phyloP scores from a whole-genome alignment of 1,140 invertebrate genomes.

The Halesus radiatus region DNA sequence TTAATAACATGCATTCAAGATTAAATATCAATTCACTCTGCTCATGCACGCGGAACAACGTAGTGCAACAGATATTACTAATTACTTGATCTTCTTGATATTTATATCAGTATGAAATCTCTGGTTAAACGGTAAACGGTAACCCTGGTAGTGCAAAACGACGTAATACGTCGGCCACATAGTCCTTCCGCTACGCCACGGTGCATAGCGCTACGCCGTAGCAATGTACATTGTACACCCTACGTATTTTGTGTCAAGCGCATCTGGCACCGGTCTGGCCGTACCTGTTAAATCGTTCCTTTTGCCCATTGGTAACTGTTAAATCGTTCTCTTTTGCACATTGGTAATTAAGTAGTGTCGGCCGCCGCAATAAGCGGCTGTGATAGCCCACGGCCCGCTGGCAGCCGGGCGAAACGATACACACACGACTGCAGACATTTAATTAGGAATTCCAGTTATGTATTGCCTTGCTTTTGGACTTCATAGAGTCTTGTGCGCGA shows the following conservation, averaged over 20 bases:
- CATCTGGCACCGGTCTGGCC: constrained; percentile 23
- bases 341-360: constrained; percentile 54
- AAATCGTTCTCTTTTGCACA: constrained; percentile 47
- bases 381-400: constrained; percentile 33
- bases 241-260: constrained; percentile 41
- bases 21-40: too few relatives aligned
- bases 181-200: too few relatives aligned
- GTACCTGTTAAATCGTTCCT: not conserved
- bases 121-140: too few relatives aligned
- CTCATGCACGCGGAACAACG: too few relatives aligned
- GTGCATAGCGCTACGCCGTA: too few relatives aligned
- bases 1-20: too few relatives aligned
- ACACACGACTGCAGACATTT: constrained; percentile 24
- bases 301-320: constrained; percentile 30
- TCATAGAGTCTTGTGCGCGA: not conserved
- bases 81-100: too few relatives aligned
- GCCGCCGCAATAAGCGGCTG: constrained; percentile 49
- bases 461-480: not conserved
- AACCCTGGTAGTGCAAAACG: too few relatives aligned
- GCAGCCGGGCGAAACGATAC: constrained; percentile 19
- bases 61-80: too few relatives aligned
- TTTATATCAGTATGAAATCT: too few relatives aligned
- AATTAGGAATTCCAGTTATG: constrained; percentile 11
- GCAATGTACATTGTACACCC: not conserved
- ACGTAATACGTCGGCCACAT: too few relatives aligned